Conservation (phyloP, 2,797 vertebrate genomes). For the Ambastaia sidthimunki region DNA sequence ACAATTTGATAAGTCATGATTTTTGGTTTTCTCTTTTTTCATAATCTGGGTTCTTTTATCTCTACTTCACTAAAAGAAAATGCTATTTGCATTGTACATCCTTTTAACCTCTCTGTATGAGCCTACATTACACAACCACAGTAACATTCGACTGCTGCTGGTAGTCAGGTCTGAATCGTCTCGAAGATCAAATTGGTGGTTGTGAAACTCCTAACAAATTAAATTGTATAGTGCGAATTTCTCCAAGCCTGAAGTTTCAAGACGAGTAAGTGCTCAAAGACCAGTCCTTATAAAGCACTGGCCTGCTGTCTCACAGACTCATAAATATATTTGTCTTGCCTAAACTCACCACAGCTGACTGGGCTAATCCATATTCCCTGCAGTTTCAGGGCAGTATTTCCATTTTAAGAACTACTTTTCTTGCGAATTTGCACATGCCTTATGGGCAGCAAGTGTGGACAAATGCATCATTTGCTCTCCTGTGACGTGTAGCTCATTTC, state of each 20-base stretch:
- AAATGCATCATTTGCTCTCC: conserved; percentile 69
- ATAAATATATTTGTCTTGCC: conserved; percentile 79
- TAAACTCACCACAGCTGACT: conserved; percentile 79
- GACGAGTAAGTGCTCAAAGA: conserved; percentile 45
- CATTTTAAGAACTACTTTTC: conserved; percentile 72
- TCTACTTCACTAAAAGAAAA: no score
- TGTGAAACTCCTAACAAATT: conserved; percentile 39
- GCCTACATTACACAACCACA: conserved; percentile 4
- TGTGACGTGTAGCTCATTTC: conserved; percentile 57
- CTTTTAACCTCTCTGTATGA: not conserved
- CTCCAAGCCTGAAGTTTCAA: conserved; percentile 44
- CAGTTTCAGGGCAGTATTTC: conserved; percentile 73
- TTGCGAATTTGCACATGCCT: conserved; percentile 76
- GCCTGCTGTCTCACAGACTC: conserved; percentile 70
- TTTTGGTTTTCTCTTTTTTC: no score
- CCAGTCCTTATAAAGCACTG: conserved; percentile 76
- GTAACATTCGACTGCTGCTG: conserved; percentile 5
- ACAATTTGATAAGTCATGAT: no score
- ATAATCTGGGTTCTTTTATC: no score
- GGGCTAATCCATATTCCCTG: conserved; percentile 79
- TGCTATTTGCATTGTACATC: not conserved
- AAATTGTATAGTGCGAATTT: conserved; percentile 36
- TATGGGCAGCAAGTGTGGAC: conserved; percentile 79
- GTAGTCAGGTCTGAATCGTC: conserved; percentile 5
- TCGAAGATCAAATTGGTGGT: conserved; percentile 39